These are phyloP conservation scores for Euura lappo DNA, from an alignment of 1,140 invertebrate genomes.

Conservation along the genomic window DNA sequence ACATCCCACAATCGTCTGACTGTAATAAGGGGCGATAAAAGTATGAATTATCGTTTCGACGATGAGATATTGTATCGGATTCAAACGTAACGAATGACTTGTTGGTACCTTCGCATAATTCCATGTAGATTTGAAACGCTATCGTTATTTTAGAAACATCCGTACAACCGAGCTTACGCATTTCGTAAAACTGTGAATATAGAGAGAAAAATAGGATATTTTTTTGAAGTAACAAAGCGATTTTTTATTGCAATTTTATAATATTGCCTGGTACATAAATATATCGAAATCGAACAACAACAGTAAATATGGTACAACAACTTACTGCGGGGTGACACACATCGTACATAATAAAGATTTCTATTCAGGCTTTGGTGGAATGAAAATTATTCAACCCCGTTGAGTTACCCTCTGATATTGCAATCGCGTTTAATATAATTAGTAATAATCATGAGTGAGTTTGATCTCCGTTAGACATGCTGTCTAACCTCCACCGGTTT, in stretches of 20 bases:
- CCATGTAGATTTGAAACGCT: slow-evolving; percentile 55
- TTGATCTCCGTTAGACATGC: too few relatives aligned
- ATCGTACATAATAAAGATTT: slow-evolving; percentile 40
- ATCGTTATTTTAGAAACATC: slow-evolving; percentile 52
- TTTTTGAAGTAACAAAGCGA: slow-evolving; percentile 14
- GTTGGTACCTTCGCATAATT: slow-evolving; percentile 54
- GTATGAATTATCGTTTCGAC: not conserved
- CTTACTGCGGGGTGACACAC: slow-evolving; percentile 53
- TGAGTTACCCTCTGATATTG: too few relatives aligned
- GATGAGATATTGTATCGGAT: not conserved
- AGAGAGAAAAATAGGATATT: slow-evolving; percentile 12
- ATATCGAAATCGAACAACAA: not conserved
- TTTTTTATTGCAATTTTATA: slow-evolving; percentile 13
- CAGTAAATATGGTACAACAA: not conserved
- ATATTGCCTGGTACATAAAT: slow-evolving; percentile 10
- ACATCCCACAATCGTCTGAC: slow-evolving; percentile 50
- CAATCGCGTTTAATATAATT: too few relatives aligned
- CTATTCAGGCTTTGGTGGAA: too few relatives aligned
- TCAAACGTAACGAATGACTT: not conserved
- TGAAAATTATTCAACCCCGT: too few relatives aligned
- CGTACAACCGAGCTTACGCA: slow-evolving; percentile 53
- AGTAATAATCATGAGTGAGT: too few relatives aligned
- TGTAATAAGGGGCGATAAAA: slow-evolving; percentile 6
- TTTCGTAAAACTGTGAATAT: slow-evolving; percentile 53
- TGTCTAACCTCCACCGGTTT: too few relatives aligned